Evolutionary conservation across 2,113 vertebrate species (phyloP), one percentile per base, ranked within the genome.

Genomic region (Etheostoma spectabile): DNA sequence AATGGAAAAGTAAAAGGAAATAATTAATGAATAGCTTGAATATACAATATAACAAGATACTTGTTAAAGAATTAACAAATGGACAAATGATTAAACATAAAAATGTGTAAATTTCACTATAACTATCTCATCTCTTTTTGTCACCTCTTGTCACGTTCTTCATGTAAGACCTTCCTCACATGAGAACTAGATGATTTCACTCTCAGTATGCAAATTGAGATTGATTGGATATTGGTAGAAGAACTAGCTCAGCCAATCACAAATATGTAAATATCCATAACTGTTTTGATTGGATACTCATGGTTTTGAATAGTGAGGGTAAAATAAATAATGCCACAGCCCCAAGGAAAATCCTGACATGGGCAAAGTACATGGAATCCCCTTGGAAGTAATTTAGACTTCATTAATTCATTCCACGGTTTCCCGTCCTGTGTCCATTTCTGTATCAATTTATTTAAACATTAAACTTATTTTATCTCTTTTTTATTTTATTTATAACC

Each of bases 301-400:
- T 68, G 51, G 14, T 80, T 42, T 73, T 73, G 62, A 49, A 56
- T 65, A 65, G 33, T 66, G n/a, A 74, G 59, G 35, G 16, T 65
- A 49, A 66, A 80, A 60, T 33, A 69, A 69, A 81, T 57, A 46
- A 75, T 75, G 46, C 45, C 64, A 61, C 35, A 56, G 21, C 51
- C 61, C 5, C 0, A 0, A 45, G 30, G 61, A 52, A 49, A 75
- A 60, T 55, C 27, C 61, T 68, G 56, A 76, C 53, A 66, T 0
- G 2, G 46, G 22, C 7, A 63, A 65, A 15, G 30, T 13, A 63
- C 5, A 2, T 7, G 6, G 22, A 63, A 76, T 68, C 53, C 63
- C 15, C 21, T 22, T 52, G 30, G 21, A 72, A 56, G 45, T 14
- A 19, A 77, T 52, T n/a, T 30, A 22, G 60, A 53, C 13, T 69